Evolutionary conservation across 2,888 invertebrate genomes (phyloP), one percentile per base, ranked within the genome.

Genomic region (Danaus chrysippus): DNA sequence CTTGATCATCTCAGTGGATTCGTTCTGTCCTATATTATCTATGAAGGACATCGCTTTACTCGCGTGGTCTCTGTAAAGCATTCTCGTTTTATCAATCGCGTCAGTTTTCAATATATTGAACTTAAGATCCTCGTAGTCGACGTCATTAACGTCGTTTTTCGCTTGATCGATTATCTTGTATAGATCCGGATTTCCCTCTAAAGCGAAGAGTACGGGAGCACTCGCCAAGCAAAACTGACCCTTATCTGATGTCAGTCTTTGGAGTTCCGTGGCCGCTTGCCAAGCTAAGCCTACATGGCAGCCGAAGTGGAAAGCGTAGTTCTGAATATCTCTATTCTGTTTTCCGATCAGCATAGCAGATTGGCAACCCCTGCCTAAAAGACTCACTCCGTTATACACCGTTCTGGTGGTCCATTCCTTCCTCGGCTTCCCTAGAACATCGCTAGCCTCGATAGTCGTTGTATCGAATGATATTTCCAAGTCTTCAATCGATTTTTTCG

Each of bases 201-300:
- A 85, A 70, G 97, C 96, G 67, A 96, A 96, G 63, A 97, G 91
- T 0, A 97, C 94, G 0, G 97, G 97, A 1, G 96, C 96, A 69
- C 95, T 95, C 3, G 96, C 94, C 58, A 97, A 84, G 78, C 93
- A 94, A 75, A 95, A 95, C 67, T 94, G 94, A 9, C 86, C 86
- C 70, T 88, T 90, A 93, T 79, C 94, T 83, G 83, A 94, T 84
- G 69, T 93, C 74, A 75, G 64, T 10, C 79, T 82, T 58, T 87
- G 84, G 3, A 90, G 63, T 77, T 91, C 91, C 0, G 83, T 80
- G 44, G 87, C 84, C 1, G 95, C 95, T 89, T 97, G 96, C 94
- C 96, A 95, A 1, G 96, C 96, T 58, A 96, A 88, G 5, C 96
- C 96, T 10, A 96, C 92, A 79, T 96, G 95, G 75, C 95, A 94